A percentile compares a stretch with the other conserved stretches of the same genome.
phyloP scores from a whole-genome alignment of 2,888 invertebrate species.

The Pelosia muscerda region DNA sequence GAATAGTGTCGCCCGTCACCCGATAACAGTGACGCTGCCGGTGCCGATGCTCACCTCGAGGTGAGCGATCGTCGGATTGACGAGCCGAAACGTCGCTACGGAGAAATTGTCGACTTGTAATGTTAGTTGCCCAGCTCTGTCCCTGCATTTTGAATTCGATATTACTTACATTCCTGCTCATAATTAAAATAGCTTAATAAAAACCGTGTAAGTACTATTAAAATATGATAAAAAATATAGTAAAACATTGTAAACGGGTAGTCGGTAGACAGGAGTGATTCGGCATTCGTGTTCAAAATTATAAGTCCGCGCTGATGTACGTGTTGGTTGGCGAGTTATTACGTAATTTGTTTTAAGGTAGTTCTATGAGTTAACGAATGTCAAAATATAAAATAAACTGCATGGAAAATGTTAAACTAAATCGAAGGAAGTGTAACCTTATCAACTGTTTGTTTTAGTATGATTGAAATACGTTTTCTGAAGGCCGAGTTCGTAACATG shows the following conservation, averaged over 20 bases:
- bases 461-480: constrained; percentile 50
- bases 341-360: constrained; percentile 44
- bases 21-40: background rate
- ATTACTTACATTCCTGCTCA: constrained; percentile 46
- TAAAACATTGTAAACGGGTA: constrained; percentile 34
- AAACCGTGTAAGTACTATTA: constrained; percentile 26
- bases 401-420: constrained; percentile 27
- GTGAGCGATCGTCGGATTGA: background rate
- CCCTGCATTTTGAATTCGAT: constrained; percentile 36
- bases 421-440: constrained; percentile 41
- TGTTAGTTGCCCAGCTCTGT: constrained; percentile 30
- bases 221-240: constrained; percentile 41
- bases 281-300: constrained; percentile 42
- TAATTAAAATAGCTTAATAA: constrained; percentile 30
- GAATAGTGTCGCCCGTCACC: background rate
- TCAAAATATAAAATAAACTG: constrained; percentile 23
- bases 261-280: constrained; percentile 32
- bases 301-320: constrained; percentile 26
- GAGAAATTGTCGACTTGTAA: constrained; percentile 36
- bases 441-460: constrained; percentile 49
- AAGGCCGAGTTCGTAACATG: constrained; percentile 20
- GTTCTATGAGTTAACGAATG: constrained; percentile 29
- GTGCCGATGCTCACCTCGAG: background rate
- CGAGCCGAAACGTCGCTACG: background rate
- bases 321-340: constrained; percentile 34